Evolutionary conservation across 1,140 invertebrate genomes (phyloP).

Genomic region (Lethrus apterus): DNA sequence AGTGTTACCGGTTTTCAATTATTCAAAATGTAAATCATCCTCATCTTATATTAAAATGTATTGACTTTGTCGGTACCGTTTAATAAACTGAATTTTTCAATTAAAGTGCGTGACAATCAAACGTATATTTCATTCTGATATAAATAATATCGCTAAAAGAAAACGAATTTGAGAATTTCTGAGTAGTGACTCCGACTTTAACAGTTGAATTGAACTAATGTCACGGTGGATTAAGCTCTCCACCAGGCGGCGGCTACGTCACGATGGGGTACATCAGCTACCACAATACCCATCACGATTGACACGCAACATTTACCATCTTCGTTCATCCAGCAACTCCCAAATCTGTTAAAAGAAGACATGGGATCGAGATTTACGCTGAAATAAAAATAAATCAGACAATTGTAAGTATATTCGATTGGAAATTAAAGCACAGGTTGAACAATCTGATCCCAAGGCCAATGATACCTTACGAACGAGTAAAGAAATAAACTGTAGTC

Average conservation of each 20-base stretch:
- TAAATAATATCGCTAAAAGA: too few relatives aligned
- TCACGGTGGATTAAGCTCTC: slow-evolving; percentile 12
- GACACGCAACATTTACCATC: slow-evolving; percentile 13
- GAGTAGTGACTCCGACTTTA: slow-evolving; percentile 12
- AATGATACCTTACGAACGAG: not conserved
- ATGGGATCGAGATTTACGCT: slow-evolving; percentile 11
- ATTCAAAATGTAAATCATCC: too few relatives aligned
- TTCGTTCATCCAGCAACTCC: slow-evolving; percentile 5
- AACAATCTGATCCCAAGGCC: slow-evolving; percentile 13
- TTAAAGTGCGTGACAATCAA: too few relatives aligned
- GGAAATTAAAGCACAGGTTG: slow-evolving; percentile 13
- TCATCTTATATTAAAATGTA: slow-evolving; percentile 14
- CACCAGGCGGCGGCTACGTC: slow-evolving; percentile 9
- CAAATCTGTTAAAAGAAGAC: slow-evolving; percentile 10
- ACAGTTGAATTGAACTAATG: slow-evolving; percentile 14
- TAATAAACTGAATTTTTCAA: too few relatives aligned
- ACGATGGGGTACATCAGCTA: slow-evolving; percentile 10
- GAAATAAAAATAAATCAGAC: slow-evolving; percentile 14
- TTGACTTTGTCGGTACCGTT: slow-evolving; percentile 5
- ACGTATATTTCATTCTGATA: too few relatives aligned
- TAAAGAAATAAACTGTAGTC: slow-evolving; percentile 13
- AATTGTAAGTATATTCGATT: slow-evolving; percentile 14
- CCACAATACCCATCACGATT: slow-evolving; percentile 14
- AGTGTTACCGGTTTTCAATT: too few relatives aligned
- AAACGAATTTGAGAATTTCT: slow-evolving; percentile 9